phyloP scores from a whole-genome alignment of 2,113 vertebrate species.

The Muscicapa adusta region DNA sequence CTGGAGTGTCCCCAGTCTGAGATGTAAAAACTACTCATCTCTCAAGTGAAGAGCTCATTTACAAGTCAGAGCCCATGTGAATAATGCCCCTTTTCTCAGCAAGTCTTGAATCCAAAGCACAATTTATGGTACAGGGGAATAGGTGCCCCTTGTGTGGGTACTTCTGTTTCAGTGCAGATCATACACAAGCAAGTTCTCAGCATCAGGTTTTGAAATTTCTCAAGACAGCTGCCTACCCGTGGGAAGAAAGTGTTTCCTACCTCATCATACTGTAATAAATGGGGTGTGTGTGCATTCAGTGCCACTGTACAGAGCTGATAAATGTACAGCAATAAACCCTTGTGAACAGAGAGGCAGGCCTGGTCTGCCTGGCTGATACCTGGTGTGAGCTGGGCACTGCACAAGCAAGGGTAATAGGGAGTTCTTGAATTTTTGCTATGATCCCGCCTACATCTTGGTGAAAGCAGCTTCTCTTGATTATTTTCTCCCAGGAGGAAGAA shows the following conservation, averaged over 20 bases:
- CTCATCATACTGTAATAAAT: neutral
- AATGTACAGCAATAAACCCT: neutral
- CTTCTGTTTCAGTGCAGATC: neutral
- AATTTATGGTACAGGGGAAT: neutral
- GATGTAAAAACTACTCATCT: neutral
- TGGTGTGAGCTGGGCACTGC: accelerated
- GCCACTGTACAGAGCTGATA: neutral
- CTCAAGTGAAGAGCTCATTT: neutral
- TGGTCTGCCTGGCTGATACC: neutral
- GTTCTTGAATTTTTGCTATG: neutral
- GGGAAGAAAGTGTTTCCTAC: neutral
- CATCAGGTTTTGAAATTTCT: neutral
- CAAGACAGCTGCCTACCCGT: neutral
- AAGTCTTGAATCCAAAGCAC: neutral
- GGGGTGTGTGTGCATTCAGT: neutral
- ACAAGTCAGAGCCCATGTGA: neutral
- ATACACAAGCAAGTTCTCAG: neutral
- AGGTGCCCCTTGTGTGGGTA: neutral
- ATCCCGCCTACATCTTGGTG: neutral
- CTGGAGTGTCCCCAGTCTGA: neutral
- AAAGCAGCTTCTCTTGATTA: neutral
- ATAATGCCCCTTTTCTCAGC: neutral
- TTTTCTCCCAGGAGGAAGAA: neutral
- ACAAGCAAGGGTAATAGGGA: neutral
- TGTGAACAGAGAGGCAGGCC: neutral